These are phyloP conservation scores for Eupithecia insigniata DNA, from an alignment of 2,888 invertebrate genomes.

Conservation along the genomic window DNA sequence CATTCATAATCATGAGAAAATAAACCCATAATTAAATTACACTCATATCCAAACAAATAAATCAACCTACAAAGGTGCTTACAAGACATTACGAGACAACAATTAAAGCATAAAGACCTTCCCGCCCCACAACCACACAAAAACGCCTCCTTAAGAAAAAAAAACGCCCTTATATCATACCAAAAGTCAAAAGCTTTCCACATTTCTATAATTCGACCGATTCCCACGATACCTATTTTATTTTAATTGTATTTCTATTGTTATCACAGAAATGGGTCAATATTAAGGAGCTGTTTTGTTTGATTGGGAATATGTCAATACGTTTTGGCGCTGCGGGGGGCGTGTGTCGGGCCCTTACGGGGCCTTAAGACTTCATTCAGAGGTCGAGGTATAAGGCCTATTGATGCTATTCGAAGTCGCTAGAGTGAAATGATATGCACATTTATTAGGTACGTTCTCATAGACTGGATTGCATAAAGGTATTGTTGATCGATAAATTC, in stretches of 20 bases:
- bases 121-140: constrained; percentile 57
- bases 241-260: constrained; percentile 80
- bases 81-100: constrained; percentile 51
- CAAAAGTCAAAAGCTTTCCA: constrained; percentile 64
- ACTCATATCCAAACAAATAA: constrained; percentile 40
- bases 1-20: constrained; percentile 36
- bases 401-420: constrained; percentile 67
- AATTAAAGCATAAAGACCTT: constrained; percentile 63
- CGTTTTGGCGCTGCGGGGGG: constrained; percentile 65
- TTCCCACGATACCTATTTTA: constrained; percentile 81
- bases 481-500: constrained; percentile 32
- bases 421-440: constrained; percentile 82
- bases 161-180: constrained; percentile 72
- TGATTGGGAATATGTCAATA: constrained; percentile 82
- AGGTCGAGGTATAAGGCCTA: constrained; percentile 44
- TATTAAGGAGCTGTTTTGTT: constrained; percentile 76
- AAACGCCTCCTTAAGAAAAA: constrained; percentile 62
- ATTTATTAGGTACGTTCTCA: constrained; percentile 78
- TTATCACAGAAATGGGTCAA: constrained; percentile 82
- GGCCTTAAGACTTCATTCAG: constrained; percentile 22
- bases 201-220: constrained; percentile 69
- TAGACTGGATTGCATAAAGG: constrained; percentile 43
- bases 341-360: constrained; percentile 50
- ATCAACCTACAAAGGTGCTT: constrained; percentile 53
- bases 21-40: constrained; percentile 42